phyloP scores from a whole-genome alignment of 2,113 vertebrate species.

The Ceyx melanurus region DNA sequence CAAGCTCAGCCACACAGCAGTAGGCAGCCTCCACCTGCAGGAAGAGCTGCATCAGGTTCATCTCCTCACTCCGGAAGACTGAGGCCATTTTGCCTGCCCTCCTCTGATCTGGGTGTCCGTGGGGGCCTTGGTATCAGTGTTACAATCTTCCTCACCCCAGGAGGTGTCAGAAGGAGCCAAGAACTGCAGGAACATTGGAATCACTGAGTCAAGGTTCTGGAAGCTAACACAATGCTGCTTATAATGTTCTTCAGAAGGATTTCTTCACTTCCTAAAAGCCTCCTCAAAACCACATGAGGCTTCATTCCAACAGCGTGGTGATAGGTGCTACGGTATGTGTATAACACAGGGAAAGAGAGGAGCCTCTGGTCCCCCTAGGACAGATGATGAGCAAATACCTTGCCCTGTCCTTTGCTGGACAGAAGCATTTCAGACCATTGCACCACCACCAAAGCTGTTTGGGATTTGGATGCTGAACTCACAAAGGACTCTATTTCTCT shows the following conservation, averaged over 20 bases:
- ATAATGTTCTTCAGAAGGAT: neutral
- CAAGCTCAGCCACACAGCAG: conserved; percentile 81
- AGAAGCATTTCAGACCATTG: neutral
- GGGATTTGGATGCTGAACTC: neutral
- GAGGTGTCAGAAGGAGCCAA: neutral
- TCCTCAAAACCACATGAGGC: neutral
- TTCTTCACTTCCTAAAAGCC: neutral
- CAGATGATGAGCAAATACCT: neutral
- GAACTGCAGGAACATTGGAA: neutral
- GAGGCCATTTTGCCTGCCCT: conserved; percentile 61
- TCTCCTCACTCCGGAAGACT: conserved; percentile 81
- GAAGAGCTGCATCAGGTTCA: conserved; percentile 81
- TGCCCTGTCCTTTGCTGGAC: neutral
- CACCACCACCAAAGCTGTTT: neutral
- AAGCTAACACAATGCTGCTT: neutral
- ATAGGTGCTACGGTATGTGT: neutral
- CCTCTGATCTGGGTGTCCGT: neutral
- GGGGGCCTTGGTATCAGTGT: neutral
- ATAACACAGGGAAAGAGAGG: neutral
- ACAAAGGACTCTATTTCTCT: neutral
- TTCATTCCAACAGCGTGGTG: neutral
- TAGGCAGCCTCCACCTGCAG: conserved; percentile 84
- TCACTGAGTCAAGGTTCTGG: neutral
- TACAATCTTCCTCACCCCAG: neutral
- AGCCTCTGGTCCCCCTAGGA: neutral